Evolutionary conservation across 2,797 vertebrate species (phyloP), one percentile per base, ranked within the genome.

Genomic region (Crypturellus tataupa): DNA sequence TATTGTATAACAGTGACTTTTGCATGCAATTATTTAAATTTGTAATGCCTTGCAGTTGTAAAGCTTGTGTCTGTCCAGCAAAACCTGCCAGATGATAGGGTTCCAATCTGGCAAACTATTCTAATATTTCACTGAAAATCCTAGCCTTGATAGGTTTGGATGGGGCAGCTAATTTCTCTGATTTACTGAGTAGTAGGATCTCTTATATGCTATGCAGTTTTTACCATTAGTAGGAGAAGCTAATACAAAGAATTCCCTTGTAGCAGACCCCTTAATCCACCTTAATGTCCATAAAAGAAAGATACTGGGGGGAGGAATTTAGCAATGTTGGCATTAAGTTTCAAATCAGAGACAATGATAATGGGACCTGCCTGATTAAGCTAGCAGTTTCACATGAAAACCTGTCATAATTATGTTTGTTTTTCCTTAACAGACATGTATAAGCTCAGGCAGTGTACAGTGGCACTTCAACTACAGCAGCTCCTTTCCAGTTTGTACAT

Each of bases 391-490:
- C 37, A 46, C 35, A 60, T 8, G 10, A 87, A 88, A 94, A 51
- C 40, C 35, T 83, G 64, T 73, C 75, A 70, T 9, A 17, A 29
- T 82, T 60, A 31, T 72, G 65, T 85, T 89, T 91, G 67, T 90
- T 88, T 94, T 94, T 71, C 87, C 87, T 76, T 73, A 77, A 39
- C 37, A 80, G 51, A 51, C n/a, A 53, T 2, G 15, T 40, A 70
- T 27, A 77, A 90, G 64, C 75, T 87, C 71, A 80, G 20, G 79
- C 71, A 90, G 79, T 64, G 75, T 94, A 73, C 44, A 64, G 79
- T 89, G 87, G 59, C 81, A 94, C 85, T 89, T 95, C 42, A 80
- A 90, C 75, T 31, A 75, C 79, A 89, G 81, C 87, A 87, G 73
- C 87, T 85, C 78, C 64, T 72, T 92, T 91, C 80, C 4, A 24